These are phyloP conservation scores for Bombus confusus DNA, from an alignment of 1,140 invertebrate genomes.

Conservation along the genomic window DNA sequence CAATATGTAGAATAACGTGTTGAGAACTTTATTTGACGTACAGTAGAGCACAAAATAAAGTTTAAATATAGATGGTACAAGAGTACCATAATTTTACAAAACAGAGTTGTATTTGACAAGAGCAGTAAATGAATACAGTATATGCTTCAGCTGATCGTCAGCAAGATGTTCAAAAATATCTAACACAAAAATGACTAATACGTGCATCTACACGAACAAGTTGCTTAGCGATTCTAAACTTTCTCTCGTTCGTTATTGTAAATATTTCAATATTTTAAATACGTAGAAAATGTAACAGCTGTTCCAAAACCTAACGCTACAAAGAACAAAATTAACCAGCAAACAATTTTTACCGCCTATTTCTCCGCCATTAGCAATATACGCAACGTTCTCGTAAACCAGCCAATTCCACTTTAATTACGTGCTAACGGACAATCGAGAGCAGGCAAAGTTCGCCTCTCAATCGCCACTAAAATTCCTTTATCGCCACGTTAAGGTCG, in stretches of 20 bases:
- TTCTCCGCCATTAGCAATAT: not conserved
- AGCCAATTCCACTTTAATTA: not conserved
- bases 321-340: too few relatives aligned
- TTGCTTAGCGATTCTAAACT: too few relatives aligned
- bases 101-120: too few relatives aligned
- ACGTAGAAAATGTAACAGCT: too few relatives aligned
- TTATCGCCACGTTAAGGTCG: not conserved
- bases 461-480: not conserved
- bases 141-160: too few relatives aligned
- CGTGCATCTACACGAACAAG: too few relatives aligned
- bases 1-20: not conserved
- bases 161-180: too few relatives aligned
- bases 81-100: too few relatives aligned
- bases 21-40: not conserved
- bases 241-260: too few relatives aligned
- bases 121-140: too few relatives aligned
- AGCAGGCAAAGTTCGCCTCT: not conserved
- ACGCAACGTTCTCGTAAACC: not conserved
- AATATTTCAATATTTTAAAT: too few relatives aligned
- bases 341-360: not conserved
- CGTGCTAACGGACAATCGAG: not conserved
- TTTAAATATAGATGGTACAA: not conserved
- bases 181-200: too few relatives aligned
- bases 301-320: rapidly evolving
- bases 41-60: not conserved